Evolutionary conservation across 2,888 invertebrate genomes (phyloP), one percentile per base, ranked within the genome.

Genomic region (Ptilodon capucinus): DNA sequence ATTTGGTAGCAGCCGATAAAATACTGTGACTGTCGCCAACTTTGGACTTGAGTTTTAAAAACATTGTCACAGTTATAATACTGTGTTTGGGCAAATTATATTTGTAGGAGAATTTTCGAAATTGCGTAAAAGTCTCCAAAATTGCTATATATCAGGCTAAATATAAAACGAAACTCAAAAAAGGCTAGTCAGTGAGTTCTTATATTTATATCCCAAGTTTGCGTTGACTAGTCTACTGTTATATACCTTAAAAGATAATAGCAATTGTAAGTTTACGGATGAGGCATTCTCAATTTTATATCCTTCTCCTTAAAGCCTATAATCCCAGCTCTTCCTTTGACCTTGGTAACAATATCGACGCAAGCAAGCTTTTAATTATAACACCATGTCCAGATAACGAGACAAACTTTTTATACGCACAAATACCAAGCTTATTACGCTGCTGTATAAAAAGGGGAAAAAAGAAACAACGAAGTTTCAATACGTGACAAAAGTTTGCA

Each of bases 401-500:
- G 4, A 11, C n/a, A 28, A 28, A n/a, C 28, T 28, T 28, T 11
- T 28, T 28, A 28, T 28, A 28, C 1, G 28, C n/a, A 4, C n/a
- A 28, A 28, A 28, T 28, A 28, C 28, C n/a, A n/a, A 28, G 2
- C 28, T 28, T 23, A 23, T 9, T 23, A 2, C 23, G n/a, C n/a
- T 9, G n/a, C n/a, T n/a, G n/a, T n/a, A 8, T 28, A 4, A 34
- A 44, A 40, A 38, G 23, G 30, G 23, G 42, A 44, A 51, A 45
- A 40, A 45, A 54, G 42, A 61, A 45, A 38, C 50, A 40, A 61
- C 54, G 43, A 39, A 6, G 35, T 45, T 53, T 46, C n/a, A 40
- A 54, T 59, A 47, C 56, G 41, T 51, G 52, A 60, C 55, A 51
- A 35, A 56, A 62, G 57, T 57, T 58, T 46, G 23, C 51, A 62